phyloP scores from a whole-genome alignment of 1,140 invertebrate species.

The Drosophila mayri region DNA sequence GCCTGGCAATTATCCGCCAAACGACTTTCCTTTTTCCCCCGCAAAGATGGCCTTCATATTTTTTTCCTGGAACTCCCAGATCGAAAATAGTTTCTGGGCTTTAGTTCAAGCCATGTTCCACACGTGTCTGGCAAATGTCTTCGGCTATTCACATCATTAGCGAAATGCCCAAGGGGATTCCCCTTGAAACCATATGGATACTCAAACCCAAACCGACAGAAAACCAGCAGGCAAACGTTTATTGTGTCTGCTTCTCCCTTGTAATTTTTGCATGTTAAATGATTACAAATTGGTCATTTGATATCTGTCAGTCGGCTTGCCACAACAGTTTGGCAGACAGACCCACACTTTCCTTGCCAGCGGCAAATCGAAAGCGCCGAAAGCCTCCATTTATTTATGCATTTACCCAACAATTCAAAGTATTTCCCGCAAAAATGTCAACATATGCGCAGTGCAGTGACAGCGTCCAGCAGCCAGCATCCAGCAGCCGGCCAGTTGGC shows the following conservation, averaged over 20 bases:
- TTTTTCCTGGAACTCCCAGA: constrained; percentile 18
- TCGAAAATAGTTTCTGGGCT: constrained; percentile 10
- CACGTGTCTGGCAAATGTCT: constrained; percentile 62
- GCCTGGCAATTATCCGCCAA: constrained; percentile 32
- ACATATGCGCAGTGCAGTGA: constrained; percentile 77
- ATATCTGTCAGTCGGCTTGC: constrained; percentile 58
- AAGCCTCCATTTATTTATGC: constrained; percentile 47
- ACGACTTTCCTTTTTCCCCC: constrained; percentile 56
- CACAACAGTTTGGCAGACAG: constrained; percentile 60
- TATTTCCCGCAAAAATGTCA: constrained; percentile 76
- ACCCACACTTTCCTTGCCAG: constrained; percentile 60
- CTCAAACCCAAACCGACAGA: too few relatives aligned
- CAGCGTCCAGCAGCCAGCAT: constrained; percentile 32
- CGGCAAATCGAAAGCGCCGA: constrained; percentile 38
- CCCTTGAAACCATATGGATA: constrained; percentile 39
- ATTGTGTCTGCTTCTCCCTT: constrained; percentile 27
- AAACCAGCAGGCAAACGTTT: constrained; percentile 34
- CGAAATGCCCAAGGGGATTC: constrained; percentile 48
- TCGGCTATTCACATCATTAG: constrained; percentile 56
- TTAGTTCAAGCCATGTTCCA: constrained; percentile 7
- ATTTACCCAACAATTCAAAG: constrained; percentile 73
- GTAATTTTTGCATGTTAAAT: constrained; percentile 64
- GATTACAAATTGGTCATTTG: constrained; percentile 76
- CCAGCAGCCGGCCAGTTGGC: constrained; percentile 21
- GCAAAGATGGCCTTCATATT: constrained; percentile 20